Evolutionary conservation across 2,888 invertebrate species (phyloP), one percentile per base, ranked within the genome.

Genomic region (Andrena bicolor): DNA sequence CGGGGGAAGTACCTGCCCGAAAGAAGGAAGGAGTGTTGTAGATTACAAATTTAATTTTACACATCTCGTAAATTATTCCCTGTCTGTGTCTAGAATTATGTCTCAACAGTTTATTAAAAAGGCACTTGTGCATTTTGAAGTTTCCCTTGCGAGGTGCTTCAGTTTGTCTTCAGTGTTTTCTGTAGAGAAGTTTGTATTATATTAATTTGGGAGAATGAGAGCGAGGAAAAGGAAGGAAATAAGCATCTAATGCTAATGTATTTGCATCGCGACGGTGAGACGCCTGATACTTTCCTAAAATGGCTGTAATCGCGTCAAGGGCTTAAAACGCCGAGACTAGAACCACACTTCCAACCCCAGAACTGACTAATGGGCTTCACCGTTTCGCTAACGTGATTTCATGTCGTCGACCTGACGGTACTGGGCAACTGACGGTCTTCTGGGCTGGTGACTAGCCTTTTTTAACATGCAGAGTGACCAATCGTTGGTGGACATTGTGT

Each of bases 331-430:
- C 69, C 84, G 82, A 86, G 80, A 82, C 80, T 75, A 69, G 78
- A 84, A 83, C 80, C 82, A 72, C 84, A 84, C 84, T 82, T 84
- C 86, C 83, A 90, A 90, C 87, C 88, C 84, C 80, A 85, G 80
- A 83, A 80, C 80, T 49, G 64, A 79, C 80, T 88, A 80, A 87
- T 85, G 82, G 90, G 91, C 91, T 92, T 92, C 90, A 83, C 71
- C 82, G 88, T 88, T 91, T 90, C 84, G 83, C 89, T 91, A 91
- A 92, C 88, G 90, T 90, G 88, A 92, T 92, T 92, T 91, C 81
- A 84, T 88, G 91, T 91, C 92, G 88, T 88, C 90, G 91, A 92
- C 91, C 91, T 84, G 80, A 78, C 80, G 69, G 58, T 69, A 68
- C 76, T 56, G 56, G 69, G 74, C 60, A 71, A 69, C 81, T 86